These are phyloP conservation scores for Cheirogaleus medius DNA, from an alignment of 2,113 vertebrate genomes.

Conservation along the genomic window DNA sequence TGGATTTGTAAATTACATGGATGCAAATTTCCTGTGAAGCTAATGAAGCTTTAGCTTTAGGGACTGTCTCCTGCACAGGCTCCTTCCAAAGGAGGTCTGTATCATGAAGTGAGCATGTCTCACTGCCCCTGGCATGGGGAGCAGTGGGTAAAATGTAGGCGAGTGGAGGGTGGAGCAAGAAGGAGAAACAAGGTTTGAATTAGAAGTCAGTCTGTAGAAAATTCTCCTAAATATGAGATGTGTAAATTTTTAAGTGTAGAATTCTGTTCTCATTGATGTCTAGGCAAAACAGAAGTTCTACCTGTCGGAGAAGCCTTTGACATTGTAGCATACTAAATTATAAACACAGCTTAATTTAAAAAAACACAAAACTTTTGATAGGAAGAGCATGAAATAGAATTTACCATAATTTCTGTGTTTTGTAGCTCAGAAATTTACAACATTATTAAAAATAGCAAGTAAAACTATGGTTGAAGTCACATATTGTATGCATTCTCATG, in stretches of 20 bases:
- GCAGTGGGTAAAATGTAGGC: rapidly evolving
- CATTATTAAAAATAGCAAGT: not conserved
- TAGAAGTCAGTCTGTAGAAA: not conserved
- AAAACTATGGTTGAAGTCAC: not conserved
- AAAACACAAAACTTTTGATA: not conserved
- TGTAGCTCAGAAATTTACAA: not conserved
- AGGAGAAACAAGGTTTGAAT: not conserved
- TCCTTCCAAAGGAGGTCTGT: not conserved
- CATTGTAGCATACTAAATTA: not conserved
- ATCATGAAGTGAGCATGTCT: not conserved
- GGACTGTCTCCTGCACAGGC: not conserved
- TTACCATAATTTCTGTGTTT: not conserved
- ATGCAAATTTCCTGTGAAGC: not conserved
- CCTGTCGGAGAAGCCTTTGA: not conserved
- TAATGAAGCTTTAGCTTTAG: not conserved
- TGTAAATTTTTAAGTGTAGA: not conserved
- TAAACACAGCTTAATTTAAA: not conserved
- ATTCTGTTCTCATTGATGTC: not conserved
- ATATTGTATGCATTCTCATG: not conserved
- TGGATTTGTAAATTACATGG: not conserved
- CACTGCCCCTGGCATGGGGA: too few species aligned
- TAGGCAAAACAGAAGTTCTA: not conserved
- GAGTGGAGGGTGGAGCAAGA: too few species aligned
- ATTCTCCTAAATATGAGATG: not conserved
- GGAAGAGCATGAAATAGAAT: not conserved